A percentile compares a stretch with the other conserved stretches of the same genome.
Evolutionary conservation across 2,113 vertebrate species (phyloP).

Genomic region (Ciconia maguari): DNA sequence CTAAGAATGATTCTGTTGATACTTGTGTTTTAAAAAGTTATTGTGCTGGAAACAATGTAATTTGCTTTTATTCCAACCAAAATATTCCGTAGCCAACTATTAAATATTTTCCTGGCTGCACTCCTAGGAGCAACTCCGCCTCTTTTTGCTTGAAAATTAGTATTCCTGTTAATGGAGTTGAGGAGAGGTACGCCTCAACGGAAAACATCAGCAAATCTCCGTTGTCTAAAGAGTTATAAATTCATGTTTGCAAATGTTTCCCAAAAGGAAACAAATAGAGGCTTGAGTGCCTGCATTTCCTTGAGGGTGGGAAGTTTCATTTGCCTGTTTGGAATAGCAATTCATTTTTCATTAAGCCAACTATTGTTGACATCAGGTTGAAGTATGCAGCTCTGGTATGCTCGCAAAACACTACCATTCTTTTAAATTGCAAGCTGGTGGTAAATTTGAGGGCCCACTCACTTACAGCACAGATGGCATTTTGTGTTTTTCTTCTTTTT

Average conservation of each 20-base stretch:
- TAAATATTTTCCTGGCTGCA: constrained; percentile 62
- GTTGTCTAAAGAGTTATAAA: neutral
- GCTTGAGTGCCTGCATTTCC: constrained; percentile 25
- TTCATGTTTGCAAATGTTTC: neutral
- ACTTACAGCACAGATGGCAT: constrained; percentile 27
- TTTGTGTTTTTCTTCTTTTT: neutral
- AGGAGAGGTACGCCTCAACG: neutral
- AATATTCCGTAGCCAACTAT: constrained; percentile 39
- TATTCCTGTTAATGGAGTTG: neutral
- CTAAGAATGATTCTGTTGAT: constrained; percentile 30
- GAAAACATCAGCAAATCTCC: neutral
- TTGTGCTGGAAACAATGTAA: constrained; percentile 65
- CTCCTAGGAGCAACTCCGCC: constrained; percentile 23
- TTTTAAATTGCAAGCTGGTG: constrained; percentile 31
- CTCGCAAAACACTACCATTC: neutral
- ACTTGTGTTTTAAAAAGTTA: constrained; percentile 25
- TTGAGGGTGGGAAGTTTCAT: constrained; percentile 51
- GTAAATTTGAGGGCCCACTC: constrained; percentile 49
- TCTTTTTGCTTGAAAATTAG: constrained; percentile 39
- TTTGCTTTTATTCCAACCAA: constrained; percentile 57
- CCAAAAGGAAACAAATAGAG: neutral
- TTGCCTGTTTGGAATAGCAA: constrained; percentile 12
- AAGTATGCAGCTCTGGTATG: constrained; percentile 51
- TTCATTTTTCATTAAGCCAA: constrained; percentile 23
- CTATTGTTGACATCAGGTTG: constrained; percentile 49